A percentile compares a stretch with the other conserved stretches of the same genome.
These are phyloP conservation scores for Gasteruption jaculator DNA, from an alignment of 2,888 invertebrate genomes.

Conservation along the genomic window DNA sequence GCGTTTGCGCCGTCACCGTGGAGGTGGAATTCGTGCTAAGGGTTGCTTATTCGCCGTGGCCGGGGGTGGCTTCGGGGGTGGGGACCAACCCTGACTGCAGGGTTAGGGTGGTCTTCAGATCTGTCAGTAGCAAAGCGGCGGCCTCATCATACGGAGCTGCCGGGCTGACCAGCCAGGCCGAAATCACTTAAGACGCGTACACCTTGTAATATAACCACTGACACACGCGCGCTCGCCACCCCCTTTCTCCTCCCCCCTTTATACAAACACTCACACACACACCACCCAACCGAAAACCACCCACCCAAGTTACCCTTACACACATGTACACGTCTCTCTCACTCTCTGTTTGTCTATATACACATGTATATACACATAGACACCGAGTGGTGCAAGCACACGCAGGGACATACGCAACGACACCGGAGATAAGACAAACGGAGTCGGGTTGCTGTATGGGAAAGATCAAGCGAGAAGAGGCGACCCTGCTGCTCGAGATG, in stretches of 20 bases:
- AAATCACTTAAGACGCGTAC: slow-evolving; percentile 49
- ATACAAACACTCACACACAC: not conserved
- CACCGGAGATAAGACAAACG: no score
- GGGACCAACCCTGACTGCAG: slow-evolving; percentile 38
- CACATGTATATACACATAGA: slow-evolving; percentile 14
- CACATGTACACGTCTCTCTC: slow-evolving; percentile 20
- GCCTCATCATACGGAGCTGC: slow-evolving; percentile 52
- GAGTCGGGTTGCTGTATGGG: no score
- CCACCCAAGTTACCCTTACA: slow-evolving; percentile 15
- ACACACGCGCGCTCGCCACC: slow-evolving; percentile 36
- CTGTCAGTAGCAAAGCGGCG: slow-evolving; percentile 52
- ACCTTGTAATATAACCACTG: slow-evolving; percentile 45
- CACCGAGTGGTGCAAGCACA: slow-evolving; percentile 18
- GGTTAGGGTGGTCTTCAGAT: slow-evolving; percentile 50
- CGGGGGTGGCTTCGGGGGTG: slow-evolving; percentile 31
- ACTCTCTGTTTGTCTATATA: slow-evolving; percentile 12
- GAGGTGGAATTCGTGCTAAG: slow-evolving; percentile 49
- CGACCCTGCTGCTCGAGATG: no score
- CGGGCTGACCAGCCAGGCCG: slow-evolving; percentile 47
- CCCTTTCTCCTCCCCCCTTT: slow-evolving; percentile 14
- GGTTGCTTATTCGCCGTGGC: slow-evolving; percentile 41
- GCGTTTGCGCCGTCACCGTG: slow-evolving; percentile 47
- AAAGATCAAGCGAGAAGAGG: no score
- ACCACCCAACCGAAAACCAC: slow-evolving; percentile 9
- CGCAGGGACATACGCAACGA: slow-evolving; percentile 21